Conservation (phyloP, 2,797 vertebrate genomes). For the Melopsittacus undulatus region DNA sequence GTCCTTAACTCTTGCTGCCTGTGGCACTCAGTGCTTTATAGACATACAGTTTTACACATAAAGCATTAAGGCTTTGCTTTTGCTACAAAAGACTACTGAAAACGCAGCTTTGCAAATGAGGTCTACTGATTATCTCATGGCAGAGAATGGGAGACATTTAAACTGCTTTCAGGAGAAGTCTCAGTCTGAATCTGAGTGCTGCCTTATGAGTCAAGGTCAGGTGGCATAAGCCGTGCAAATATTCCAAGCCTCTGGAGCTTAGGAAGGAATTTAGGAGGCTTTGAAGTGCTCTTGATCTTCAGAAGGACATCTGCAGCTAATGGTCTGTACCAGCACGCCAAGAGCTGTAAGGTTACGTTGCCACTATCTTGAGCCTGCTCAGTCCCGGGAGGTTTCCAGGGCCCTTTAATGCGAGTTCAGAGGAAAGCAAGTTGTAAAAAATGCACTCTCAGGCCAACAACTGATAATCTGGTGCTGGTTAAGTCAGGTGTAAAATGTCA, state of each 20-base stretch:
- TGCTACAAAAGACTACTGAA: neutral
- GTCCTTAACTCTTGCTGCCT: neutral
- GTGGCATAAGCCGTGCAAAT: slow-evolving; percentile 18
- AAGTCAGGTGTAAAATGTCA: slow-evolving; percentile 61
- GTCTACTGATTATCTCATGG: neutral
- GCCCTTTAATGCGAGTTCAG: slow-evolving; percentile 31
- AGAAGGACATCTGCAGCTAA: slow-evolving; percentile 62
- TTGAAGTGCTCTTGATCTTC: slow-evolving; percentile 61
- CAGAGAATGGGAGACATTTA: neutral
- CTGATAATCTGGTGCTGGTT: neutral
- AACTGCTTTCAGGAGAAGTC: neutral
- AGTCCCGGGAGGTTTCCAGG: slow-evolving; percentile 2
- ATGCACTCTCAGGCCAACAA: neutral
- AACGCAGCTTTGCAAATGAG: neutral
- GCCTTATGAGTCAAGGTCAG: slow-evolving; percentile 46
- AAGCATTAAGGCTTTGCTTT: neutral
- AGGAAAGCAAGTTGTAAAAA: slow-evolving; percentile 37
- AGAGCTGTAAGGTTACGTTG: neutral
- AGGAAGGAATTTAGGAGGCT: slow-evolving; percentile 49
- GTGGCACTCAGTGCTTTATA: neutral
- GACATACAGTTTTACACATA: neutral
- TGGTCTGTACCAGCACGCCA: neutral
- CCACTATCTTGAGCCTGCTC: slow-evolving; percentile 8
- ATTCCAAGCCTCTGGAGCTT: slow-evolving; percentile 49
- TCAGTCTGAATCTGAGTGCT: neutral